phyloP scores from a whole-genome alignment of 1,140 invertebrate species.

The Sminthurides bifidus region DNA sequence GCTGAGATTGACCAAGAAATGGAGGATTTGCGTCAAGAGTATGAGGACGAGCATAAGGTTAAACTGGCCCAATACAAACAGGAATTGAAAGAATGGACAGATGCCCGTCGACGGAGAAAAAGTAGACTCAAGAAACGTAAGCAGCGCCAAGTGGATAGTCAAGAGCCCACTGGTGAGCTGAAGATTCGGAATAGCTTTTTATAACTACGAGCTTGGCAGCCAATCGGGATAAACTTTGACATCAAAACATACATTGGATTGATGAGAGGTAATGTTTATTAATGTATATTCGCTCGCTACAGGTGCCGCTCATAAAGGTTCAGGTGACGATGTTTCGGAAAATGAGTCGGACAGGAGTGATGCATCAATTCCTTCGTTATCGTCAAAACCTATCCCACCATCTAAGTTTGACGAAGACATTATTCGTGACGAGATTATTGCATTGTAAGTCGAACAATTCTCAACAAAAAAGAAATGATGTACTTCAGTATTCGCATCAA shows the following conservation, averaged over 20 bases:
- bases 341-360: slow-evolving; percentile 5
- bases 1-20: slow-evolving; percentile 40
- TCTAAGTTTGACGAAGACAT: slow-evolving; percentile 14
- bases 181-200: background rate
- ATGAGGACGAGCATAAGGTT: slow-evolving; percentile 37
- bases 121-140: slow-evolving; percentile 16
- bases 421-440: slow-evolving; percentile 15
- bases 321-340: background rate
- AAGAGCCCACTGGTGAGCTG: slow-evolving; percentile 8
- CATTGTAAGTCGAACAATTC: background rate
- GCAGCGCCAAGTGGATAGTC: slow-evolving; percentile 16
- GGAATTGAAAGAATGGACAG: slow-evolving; percentile 33
- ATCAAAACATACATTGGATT: too few species aligned
- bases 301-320: background rate
- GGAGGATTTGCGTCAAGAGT: slow-evolving; percentile 40
- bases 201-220: background rate
- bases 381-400: slow-evolving; percentile 16
- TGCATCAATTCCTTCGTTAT: slow-evolving; percentile 3
- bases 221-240: background rate
- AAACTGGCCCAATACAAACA: slow-evolving; percentile 36
- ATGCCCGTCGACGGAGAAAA: background rate
- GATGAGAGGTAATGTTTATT: too few species aligned
- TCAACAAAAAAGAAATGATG: background rate
- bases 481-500: background rate
- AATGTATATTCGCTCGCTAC: too few species aligned